Evolutionary conservation across 2,888 invertebrate species (phyloP).

Genomic region (Pheosia gnoma): DNA sequence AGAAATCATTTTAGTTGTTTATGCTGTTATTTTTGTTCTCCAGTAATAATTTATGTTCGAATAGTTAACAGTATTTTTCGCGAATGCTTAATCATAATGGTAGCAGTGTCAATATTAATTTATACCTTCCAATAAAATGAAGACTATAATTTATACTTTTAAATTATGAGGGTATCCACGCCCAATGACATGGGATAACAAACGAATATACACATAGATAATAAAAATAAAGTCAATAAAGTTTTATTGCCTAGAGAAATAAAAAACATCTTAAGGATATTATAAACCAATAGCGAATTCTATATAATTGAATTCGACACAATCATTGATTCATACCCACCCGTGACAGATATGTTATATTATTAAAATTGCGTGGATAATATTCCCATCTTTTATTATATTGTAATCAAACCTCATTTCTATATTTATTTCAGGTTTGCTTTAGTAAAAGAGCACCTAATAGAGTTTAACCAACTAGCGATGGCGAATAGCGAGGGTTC

Average conservation of each 20-base stretch:
- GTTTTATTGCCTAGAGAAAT: neutral
- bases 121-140: neutral
- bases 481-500: slow-evolving; percentile 99
- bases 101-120: neutral
- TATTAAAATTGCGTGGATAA: no score
- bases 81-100: neutral
- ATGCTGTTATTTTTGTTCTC: neutral
- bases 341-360: no score
- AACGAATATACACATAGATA: neutral
- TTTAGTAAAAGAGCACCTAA: slow-evolving; percentile 96
- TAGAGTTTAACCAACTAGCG: slow-evolving; percentile 99
- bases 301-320: neutral
- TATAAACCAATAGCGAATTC: no score
- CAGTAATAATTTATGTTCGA: neutral
- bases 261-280: no score
- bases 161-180: neutral
- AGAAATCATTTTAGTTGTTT: neutral
- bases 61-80: neutral
- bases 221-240: neutral
- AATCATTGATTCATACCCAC: no score
- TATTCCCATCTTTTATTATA: no score
- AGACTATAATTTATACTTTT: neutral
- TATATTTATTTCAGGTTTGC: slow-evolving; percentile 88
- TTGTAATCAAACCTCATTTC: no score
- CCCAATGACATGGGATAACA: slow-evolving; percentile 2